These are phyloP conservation scores for Diorhabda carinulata DNA, from an alignment of 1,140 invertebrate genomes.

Conservation along the genomic window DNA sequence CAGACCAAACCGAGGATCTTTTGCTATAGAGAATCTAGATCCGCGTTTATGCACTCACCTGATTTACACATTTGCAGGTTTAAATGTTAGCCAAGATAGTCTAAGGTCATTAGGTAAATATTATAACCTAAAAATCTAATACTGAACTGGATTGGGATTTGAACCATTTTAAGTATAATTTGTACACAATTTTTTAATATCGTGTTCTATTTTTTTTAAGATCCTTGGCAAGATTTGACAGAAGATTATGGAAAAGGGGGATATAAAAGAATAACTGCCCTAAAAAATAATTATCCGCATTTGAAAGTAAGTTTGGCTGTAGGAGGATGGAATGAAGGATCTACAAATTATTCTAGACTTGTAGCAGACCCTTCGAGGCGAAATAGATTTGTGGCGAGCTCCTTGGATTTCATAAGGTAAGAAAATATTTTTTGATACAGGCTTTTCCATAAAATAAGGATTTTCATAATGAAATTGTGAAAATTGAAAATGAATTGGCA, in stretches of 20 bases:
- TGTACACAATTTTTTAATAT: no score
- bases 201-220: slow-evolving; percentile 45
- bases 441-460: no score
- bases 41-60: slow-evolving; percentile 81
- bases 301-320: slow-evolving; percentile 76
- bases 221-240: slow-evolving; percentile 72
- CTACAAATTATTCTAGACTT: slow-evolving; percentile 72
- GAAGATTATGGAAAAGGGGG: slow-evolving; percentile 70
- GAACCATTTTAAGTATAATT: no score
- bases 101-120: slow-evolving; percentile 61
- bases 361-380: slow-evolving; percentile 57
- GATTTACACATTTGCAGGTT: slow-evolving; percentile 82
- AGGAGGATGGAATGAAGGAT: slow-evolving; percentile 87
- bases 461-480: no score
- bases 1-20: slow-evolving; percentile 60
- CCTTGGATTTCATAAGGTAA: slow-evolving; percentile 60
- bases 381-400: slow-evolving; percentile 61
- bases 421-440: slow-evolving; percentile 1
- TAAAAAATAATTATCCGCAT: slow-evolving; percentile 67
- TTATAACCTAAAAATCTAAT: neutral
- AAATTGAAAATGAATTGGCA: no score
- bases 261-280: slow-evolving; percentile 62
- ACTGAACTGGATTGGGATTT: no score
- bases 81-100: slow-evolving; percentile 60
- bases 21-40: slow-evolving; percentile 65